phyloP scores from a whole-genome alignment of 1,140 invertebrate genomes.

The Papilio glaucus region DNA sequence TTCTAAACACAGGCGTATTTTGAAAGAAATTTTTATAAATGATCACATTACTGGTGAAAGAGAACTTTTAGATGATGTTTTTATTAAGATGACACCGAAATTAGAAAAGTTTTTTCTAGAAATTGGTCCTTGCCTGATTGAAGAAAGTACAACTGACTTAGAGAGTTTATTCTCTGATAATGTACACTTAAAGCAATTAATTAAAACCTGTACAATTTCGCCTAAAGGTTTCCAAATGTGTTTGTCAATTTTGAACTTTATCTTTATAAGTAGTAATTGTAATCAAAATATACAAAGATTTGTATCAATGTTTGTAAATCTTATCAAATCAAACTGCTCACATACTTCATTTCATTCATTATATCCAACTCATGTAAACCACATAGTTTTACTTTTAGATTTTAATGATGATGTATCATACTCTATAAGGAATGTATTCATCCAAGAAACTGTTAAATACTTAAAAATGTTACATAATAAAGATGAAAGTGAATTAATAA shows the following conservation, averaged over 20 bases:
- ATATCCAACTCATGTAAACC: slow-evolving; percentile 56
- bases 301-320: slow-evolving; percentile 55
- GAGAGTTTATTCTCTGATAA: slow-evolving; percentile 46
- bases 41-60: slow-evolving; percentile 25
- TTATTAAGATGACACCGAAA: slow-evolving; percentile 64
- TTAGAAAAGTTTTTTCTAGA: slow-evolving; percentile 65
- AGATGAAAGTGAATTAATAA: slow-evolving; percentile 61
- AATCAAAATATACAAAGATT: slow-evolving; percentile 53
- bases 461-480: slow-evolving; percentile 54
- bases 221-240: slow-evolving; percentile 69
- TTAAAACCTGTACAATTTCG: slow-evolving; percentile 55
- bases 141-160: slow-evolving; percentile 43
- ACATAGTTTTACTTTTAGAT: slow-evolving; percentile 63
- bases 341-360: slow-evolving; percentile 48
- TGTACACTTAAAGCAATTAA: slow-evolving; percentile 46
- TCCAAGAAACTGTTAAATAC: slow-evolving; percentile 45
- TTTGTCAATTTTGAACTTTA: slow-evolving; percentile 58
- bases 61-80: slow-evolving; percentile 50
- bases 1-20: slow-evolving; percentile 37
- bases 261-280: slow-evolving; percentile 65
- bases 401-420: slow-evolving; percentile 49
- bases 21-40: slow-evolving; percentile 42
- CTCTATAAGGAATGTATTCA: slow-evolving; percentile 49
- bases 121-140: slow-evolving; percentile 47
- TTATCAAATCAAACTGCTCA: slow-evolving; percentile 50